Conservation (phyloP, 2,888 invertebrate genomes). For the Buathra laborator region DNA sequence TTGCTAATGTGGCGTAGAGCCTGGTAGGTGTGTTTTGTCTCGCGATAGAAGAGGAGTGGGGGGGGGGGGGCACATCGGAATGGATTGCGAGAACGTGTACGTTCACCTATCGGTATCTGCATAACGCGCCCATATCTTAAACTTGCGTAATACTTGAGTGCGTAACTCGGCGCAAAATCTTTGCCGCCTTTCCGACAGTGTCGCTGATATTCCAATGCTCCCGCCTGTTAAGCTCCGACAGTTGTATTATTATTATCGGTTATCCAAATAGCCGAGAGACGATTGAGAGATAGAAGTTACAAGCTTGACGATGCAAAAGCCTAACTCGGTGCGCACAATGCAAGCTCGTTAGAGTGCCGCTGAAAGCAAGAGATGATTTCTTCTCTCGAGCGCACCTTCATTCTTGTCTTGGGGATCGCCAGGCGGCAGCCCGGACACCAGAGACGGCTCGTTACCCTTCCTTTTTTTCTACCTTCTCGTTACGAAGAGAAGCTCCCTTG, state of each 20-base stretch:
- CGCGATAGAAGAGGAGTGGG: background rate
- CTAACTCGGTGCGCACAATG: constrained; percentile 60
- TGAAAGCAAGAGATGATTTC: constrained; percentile 45
- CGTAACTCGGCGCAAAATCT: constrained; percentile 6
- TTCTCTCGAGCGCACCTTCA: constrained; percentile 44
- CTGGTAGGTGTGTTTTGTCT: constrained; percentile 3
- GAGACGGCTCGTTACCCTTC: constrained; percentile 65
- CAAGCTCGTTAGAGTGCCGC: constrained; percentile 67
- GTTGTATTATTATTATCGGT: constrained; percentile 5
- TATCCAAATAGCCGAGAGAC: background rate
- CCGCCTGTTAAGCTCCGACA: background rate
- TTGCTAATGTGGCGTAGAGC: background rate
- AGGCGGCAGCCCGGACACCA: constrained; percentile 25
- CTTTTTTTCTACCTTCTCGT: constrained; percentile 40
- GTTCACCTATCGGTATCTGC: constrained; percentile 3
- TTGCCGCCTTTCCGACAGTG: no score
- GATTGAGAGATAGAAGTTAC: constrained; percentile 2
- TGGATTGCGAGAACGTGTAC: background rate
- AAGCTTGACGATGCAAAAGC: constrained; percentile 30
- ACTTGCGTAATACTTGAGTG: background rate
- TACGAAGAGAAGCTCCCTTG: constrained; percentile 45
- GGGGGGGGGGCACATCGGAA: background rate
- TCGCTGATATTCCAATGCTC: background rate
- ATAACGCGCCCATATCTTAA: background rate
- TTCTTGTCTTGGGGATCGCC: constrained; percentile 18